Conservation (phyloP, 1,140 invertebrate species). For the Rhopalosiphum padi region DNA sequence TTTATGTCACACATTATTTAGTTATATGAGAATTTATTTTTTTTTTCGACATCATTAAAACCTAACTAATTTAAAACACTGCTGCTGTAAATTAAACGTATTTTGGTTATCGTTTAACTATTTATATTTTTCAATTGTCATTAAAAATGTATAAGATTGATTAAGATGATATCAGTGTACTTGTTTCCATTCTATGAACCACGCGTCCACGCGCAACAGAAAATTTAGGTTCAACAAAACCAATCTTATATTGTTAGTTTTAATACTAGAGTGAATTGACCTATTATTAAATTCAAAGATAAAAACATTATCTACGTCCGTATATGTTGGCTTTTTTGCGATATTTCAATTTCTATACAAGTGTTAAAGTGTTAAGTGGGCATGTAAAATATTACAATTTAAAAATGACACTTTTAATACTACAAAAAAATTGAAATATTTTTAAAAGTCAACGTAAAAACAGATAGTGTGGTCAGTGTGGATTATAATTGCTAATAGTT, state of each 20-base stretch:
- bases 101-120: not conserved
- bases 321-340: not conserved
- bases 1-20: too few relatives aligned
- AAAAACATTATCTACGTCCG: not conserved
- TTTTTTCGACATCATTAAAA: not conserved
- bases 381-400: not conserved
- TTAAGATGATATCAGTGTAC: not conserved
- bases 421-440: not conserved
- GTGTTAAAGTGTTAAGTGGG: not conserved
- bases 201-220: not conserved
- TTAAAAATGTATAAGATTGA: not conserved
- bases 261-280: not conserved
- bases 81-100: not conserved
- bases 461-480: not conserved
- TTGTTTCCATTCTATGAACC: not conserved
- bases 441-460: not conserved
- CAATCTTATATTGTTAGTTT: not conserved
- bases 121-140: not conserved
- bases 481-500: not conserved
- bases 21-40: not conserved
- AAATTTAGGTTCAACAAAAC: not conserved
- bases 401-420: not conserved
- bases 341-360: not conserved
- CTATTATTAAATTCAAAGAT: slow-evolving; percentile 11
- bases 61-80: not conserved